phyloP scores from a whole-genome alignment of 2,797 vertebrate species.

The Cossypha dichroa region DNA sequence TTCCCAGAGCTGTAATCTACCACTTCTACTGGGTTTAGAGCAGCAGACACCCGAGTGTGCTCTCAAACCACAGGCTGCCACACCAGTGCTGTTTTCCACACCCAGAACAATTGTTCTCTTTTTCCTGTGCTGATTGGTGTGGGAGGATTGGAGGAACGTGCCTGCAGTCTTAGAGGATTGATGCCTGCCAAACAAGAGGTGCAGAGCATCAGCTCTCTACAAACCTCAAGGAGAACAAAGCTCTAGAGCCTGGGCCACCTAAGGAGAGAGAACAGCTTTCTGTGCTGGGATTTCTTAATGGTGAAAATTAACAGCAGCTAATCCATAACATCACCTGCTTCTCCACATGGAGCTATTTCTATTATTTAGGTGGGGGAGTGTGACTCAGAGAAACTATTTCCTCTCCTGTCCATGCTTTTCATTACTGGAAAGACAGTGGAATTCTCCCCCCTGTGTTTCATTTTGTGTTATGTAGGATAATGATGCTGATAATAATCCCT shows the following conservation, averaged over 20 bases:
- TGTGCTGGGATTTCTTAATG: not conserved
- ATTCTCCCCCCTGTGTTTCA: not conserved
- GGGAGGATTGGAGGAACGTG: fast-evolving
- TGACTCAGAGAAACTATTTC: conserved; percentile 57
- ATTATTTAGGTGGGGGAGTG: conserved; percentile 14
- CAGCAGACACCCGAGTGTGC: fast-evolving
- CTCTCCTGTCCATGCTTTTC: not conserved
- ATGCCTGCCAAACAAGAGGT: not conserved
- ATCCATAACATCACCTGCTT: not conserved
- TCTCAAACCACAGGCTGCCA: not conserved
- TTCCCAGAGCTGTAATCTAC: not conserved
- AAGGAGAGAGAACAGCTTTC: not conserved
- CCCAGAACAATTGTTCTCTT: not conserved
- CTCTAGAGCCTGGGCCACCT: not conserved
- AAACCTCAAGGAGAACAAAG: not conserved
- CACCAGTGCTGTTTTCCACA: not conserved
- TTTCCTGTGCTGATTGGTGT: not conserved
- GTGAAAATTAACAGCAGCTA: not conserved
- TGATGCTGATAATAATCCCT: conserved; percentile 14
- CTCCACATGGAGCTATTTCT: not conserved
- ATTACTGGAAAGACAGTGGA: not conserved
- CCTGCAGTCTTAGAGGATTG: not conserved
- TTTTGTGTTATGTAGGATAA: conserved; percentile 24
- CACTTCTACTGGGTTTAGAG: not conserved
- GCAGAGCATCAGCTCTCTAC: not conserved